Conservation (phyloP, 2,888 invertebrate species). For the Frankliniella intonsa region DNA sequence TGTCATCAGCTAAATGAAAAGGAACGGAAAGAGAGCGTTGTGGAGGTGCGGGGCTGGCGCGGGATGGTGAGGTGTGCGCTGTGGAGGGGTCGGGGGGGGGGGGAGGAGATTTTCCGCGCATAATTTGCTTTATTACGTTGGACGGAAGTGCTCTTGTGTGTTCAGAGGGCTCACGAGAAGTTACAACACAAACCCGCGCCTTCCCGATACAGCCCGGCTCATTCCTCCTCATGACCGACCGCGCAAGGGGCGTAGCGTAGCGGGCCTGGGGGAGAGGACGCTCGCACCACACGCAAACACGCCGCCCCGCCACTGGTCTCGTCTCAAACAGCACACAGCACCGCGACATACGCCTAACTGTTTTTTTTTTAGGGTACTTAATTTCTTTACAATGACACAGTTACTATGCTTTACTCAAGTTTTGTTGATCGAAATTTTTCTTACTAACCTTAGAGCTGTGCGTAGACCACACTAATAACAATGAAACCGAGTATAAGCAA, state of each 20-base stretch:
- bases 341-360: too few relatives aligned
- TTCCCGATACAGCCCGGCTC: not conserved
- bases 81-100: not conserved
- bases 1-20: slow-evolving; percentile 11
- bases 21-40: not conserved
- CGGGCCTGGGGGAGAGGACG: not conserved
- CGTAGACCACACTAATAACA: too few relatives aligned
- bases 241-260: not conserved
- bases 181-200: not conserved
- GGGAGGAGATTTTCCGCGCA: not conserved
- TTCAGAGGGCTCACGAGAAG: not conserved
- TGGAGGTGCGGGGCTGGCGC: not conserved
- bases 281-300: not conserved
- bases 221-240: not conserved
- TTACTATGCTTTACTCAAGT: too few relatives aligned
- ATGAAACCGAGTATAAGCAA: too few relatives aligned
- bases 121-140: slow-evolving; percentile 19
- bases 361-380: too few relatives aligned
- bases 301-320: too few relatives aligned
- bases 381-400: too few relatives aligned
- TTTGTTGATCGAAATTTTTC: too few relatives aligned
- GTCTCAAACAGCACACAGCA: too few relatives aligned
- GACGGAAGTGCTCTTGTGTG: slow-evolving; percentile 16
- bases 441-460: too few relatives aligned
- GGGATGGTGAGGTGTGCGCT: not conserved